Evolutionary conservation across 2,113 vertebrate species (phyloP).

Genomic region (Chloebia gouldiae): DNA sequence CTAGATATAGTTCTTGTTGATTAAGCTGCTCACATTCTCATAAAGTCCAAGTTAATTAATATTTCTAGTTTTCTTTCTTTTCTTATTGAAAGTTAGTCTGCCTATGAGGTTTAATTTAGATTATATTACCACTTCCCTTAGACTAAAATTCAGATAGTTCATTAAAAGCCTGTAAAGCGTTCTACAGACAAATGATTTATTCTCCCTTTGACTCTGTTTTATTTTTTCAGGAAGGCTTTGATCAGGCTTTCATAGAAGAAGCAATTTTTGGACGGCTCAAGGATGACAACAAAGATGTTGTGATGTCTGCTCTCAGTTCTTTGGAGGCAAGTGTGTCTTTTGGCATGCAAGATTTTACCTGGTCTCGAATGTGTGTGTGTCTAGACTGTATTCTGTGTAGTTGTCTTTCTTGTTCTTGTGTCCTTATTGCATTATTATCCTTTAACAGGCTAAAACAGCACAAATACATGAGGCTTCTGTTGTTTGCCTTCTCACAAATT

Average conservation of each 20-base stretch:
- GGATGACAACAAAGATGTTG: conserved; percentile 85
- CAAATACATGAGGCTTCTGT: not conserved
- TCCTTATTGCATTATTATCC: not conserved
- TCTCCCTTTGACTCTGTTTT: not conserved
- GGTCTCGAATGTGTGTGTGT: not conserved
- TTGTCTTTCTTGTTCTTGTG: not conserved
- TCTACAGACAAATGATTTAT: not conserved
- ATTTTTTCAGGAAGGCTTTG: conserved; percentile 78
- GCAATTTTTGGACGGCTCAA: conserved; percentile 81
- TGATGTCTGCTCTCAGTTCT: conserved; percentile 76
- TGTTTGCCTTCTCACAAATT: not conserved
- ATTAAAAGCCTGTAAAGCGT: not conserved
- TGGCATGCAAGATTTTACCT: not conserved
- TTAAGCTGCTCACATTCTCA: not conserved
- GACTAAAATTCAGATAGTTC: not conserved
- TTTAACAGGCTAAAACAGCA: not conserved
- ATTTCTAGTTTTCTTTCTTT: not conserved
- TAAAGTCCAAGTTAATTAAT: not conserved
- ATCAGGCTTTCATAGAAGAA: conserved; percentile 84
- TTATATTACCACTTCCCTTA: not conserved
- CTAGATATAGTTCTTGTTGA: not conserved
- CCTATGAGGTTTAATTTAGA: not conserved
- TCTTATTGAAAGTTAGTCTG: not conserved
- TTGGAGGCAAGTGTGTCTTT: conserved; percentile 77
- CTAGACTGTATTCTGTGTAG: not conserved